Percentiles rank a stretch among this genome's conserved stretches.
Conservation (phyloP, 2,888 invertebrate genomes). For the Himalopsyche anomala region DNA sequence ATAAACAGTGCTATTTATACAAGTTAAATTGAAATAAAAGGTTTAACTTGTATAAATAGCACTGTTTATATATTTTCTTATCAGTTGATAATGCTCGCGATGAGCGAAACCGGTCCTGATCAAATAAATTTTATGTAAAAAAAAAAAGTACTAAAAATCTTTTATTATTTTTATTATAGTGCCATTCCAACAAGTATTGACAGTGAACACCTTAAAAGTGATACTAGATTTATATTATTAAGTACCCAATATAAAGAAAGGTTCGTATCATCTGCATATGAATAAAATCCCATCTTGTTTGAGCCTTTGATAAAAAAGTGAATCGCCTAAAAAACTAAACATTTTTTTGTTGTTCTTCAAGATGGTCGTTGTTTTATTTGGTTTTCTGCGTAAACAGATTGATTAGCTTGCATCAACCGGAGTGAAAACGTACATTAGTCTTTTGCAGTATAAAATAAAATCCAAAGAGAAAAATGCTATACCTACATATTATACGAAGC, state of each 20-base stretch:
- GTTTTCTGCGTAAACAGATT: slow-evolving; percentile 53
- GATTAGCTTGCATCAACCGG: slow-evolving; percentile 53
- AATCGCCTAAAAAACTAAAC: slow-evolving; percentile 26
- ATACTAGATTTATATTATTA: no score
- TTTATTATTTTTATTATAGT: no score
- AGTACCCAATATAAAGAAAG: neutral
- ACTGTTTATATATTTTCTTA: no score
- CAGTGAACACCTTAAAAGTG: no score
- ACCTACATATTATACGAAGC: neutral
- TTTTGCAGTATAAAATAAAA: slow-evolving; percentile 19
- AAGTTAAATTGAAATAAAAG: no score
- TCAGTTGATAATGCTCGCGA: no score
- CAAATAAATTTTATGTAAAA: no score
- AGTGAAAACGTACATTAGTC: slow-evolving; percentile 58
- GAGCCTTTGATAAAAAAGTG: slow-evolving; percentile 6
- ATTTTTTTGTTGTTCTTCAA: slow-evolving; percentile 14
- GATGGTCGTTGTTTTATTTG: slow-evolving; percentile 22
- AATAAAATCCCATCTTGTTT: slow-evolving; percentile 29
- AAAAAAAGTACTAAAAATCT: no score
- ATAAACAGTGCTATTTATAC: no score
- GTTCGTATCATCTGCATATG: neutral
- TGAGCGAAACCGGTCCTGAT: no score
- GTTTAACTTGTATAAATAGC: no score
- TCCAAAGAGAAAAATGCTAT: neutral
- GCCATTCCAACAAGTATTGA: no score